Evolutionary conservation across 2,888 invertebrate species (phyloP).

Genomic region (Matsumyia berberina): DNA sequence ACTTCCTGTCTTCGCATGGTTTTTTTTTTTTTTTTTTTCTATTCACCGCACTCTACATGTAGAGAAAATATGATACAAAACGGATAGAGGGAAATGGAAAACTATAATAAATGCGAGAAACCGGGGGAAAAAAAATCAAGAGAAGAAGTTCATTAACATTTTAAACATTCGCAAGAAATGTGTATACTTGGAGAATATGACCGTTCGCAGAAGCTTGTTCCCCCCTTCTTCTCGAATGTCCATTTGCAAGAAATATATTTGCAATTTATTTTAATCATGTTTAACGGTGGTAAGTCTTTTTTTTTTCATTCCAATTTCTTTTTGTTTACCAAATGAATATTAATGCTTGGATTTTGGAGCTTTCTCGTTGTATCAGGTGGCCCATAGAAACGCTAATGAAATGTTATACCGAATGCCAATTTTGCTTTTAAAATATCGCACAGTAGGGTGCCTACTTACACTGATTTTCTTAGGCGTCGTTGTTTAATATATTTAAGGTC

Average conservation of each 20-base stretch:
- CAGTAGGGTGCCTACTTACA: no score
- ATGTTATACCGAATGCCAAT: no score
- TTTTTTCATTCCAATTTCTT: neutral
- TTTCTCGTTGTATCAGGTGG: no score
- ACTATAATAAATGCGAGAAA: slow-evolving; percentile 33
- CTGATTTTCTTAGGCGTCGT: no score
- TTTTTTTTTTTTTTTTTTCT: neutral
- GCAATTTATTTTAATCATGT: slow-evolving; percentile 35
- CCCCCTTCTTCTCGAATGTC: neutral
- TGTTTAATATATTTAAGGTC: no score
- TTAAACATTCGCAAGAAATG: slow-evolving; percentile 43
- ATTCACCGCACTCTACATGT: slow-evolving; percentile 4
- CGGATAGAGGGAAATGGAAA: slow-evolving; percentile 30
- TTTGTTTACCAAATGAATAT: slow-evolving; percentile 9
- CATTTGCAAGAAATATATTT: slow-evolving; percentile 11
- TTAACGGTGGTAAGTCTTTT: slow-evolving; percentile 22
- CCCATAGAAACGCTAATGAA: no score
- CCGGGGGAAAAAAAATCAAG: slow-evolving; percentile 17
- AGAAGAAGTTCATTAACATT: slow-evolving; percentile 60
- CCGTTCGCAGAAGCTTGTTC: neutral
- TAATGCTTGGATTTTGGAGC: slow-evolving; percentile 1
- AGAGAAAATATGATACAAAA: slow-evolving; percentile 32
- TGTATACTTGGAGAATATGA: slow-evolving; percentile 14
- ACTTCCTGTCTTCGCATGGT: slow-evolving; percentile 42
- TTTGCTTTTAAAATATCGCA: no score